These are phyloP conservation scores for Odontomachus brunneus DNA, from an alignment of 1,140 invertebrate species.

Conservation along the genomic window DNA sequence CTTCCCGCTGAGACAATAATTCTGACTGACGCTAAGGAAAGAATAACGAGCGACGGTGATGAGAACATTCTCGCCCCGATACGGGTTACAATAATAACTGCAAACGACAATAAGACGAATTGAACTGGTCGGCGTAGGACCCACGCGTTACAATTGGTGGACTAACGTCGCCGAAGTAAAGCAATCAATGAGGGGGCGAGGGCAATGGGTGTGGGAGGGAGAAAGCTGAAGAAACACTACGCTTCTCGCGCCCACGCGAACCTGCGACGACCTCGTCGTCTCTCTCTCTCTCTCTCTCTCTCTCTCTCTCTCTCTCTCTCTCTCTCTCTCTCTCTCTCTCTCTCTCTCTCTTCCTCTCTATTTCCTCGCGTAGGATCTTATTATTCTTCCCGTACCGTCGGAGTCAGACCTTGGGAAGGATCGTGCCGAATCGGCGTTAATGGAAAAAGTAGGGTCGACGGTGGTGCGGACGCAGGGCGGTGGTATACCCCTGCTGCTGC, in stretches of 20 bases:
- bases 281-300: constrained; percentile 1
- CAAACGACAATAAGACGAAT: not conserved
- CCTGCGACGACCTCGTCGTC: constrained; percentile 56
- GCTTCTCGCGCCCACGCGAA: constrained; percentile 66
- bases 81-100: not conserved
- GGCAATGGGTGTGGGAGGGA: constrained; percentile 41
- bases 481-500: not conserved
- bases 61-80: too few relatives aligned
- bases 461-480: not conserved
- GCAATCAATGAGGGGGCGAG: constrained; percentile 73
- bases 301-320: not conserved
- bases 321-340: not conserved
- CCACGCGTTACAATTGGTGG: constrained; percentile 49
- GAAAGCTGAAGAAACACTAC: constrained; percentile 61
- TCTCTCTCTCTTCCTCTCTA: not conserved
- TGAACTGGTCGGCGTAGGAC: constrained; percentile 5
- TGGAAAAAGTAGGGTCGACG: constrained; percentile 49
- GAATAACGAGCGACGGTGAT: too few relatives aligned
- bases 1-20: too few relatives aligned
- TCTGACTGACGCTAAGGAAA: too few relatives aligned
- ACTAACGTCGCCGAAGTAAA: constrained; percentile 64
- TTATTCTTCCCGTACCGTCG: constrained; percentile 48
- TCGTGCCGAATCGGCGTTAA: constrained; percentile 60
- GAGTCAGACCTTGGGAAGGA: constrained; percentile 64
- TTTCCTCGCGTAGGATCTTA: constrained; percentile 58